These are phyloP conservation scores for Ametastegia equiseti DNA, from an alignment of 2,888 invertebrate genomes.

Conservation along the genomic window DNA sequence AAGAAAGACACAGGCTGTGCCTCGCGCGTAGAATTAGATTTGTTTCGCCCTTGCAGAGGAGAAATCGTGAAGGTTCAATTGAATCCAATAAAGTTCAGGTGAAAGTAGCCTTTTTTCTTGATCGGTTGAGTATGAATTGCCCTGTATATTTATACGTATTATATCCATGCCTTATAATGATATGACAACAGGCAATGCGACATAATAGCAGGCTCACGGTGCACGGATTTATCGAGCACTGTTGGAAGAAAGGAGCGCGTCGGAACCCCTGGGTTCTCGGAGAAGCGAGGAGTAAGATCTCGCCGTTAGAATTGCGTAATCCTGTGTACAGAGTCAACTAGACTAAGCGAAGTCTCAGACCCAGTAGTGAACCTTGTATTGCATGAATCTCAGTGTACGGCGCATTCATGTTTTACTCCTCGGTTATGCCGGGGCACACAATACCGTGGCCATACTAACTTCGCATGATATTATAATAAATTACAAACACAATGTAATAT, in stretches of 20 bases:
- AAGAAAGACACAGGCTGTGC: no score
- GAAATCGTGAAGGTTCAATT: background rate
- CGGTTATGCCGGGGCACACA: constrained; percentile 37
- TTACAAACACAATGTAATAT: constrained; percentile 7
- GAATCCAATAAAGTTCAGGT: background rate
- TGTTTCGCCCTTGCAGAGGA: no score
- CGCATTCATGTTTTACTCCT: constrained; percentile 23
- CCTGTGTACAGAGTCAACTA: constrained; percentile 41
- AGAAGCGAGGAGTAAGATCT: background rate
- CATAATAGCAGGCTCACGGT: background rate
- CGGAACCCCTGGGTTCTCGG: background rate
- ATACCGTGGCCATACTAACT: background rate
- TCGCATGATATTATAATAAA: constrained; percentile 26
- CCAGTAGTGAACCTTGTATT: constrained; percentile 26
- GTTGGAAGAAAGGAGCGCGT: background rate
- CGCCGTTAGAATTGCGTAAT: constrained; percentile 33
- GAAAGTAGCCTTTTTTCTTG: background rate
- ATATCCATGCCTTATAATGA: background rate
- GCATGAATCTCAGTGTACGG: constrained; percentile 24
- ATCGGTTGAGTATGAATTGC: background rate
- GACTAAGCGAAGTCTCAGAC: constrained; percentile 36
- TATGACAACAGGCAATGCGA: background rate
- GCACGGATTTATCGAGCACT: background rate
- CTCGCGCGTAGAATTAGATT: no score
- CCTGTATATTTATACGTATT: background rate